A percentile compares a stretch with the other conserved stretches of the same genome.
These are phyloP conservation scores for Enchytraeus crypticus DNA, from an alignment of 2,888 invertebrate genomes.

Conservation along the genomic window DNA sequence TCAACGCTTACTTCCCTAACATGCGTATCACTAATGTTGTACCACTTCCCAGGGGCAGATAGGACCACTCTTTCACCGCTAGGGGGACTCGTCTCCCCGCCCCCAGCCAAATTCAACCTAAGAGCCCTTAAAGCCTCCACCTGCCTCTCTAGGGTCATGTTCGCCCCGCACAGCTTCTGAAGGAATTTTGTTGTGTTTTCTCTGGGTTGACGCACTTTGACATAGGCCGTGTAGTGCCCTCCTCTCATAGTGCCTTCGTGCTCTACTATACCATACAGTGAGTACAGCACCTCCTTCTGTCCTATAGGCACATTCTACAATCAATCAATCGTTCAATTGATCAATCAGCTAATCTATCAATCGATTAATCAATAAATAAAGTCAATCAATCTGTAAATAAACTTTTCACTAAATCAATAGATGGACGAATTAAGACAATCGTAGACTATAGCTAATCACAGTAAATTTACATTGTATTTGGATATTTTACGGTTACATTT, in stretches of 20 bases:
- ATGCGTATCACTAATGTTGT: slow-evolving; percentile 80
- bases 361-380: too few species aligned
- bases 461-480: too few species aligned
- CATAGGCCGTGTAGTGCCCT: slow-evolving; percentile 86
- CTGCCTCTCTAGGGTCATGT: slow-evolving; percentile 4
- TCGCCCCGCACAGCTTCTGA: slow-evolving; percentile 8
- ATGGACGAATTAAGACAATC: too few species aligned
- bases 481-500: too few species aligned
- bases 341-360: too few species aligned
- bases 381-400: too few species aligned
- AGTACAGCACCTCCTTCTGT: slow-evolving; percentile 67
- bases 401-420: too few species aligned
- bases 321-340: too few species aligned
- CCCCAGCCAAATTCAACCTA: background rate
- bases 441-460: too few species aligned
- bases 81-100: background rate
- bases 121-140: slow-evolving; percentile 5
- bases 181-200: slow-evolving; percentile 8
- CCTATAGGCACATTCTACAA: slow-evolving; percentile 48
- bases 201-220: slow-evolving; percentile 60
- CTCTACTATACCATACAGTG: slow-evolving; percentile 87
- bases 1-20: slow-evolving; percentile 70
- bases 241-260: slow-evolving; percentile 85
- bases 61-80: background rate
- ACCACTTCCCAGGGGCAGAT: slow-evolving; percentile 68